A percentile compares a stretch with the other conserved stretches of the same genome.
phyloP scores from a whole-genome alignment of 2,113 vertebrate genomes.

The Argyrosomus japonicus region DNA sequence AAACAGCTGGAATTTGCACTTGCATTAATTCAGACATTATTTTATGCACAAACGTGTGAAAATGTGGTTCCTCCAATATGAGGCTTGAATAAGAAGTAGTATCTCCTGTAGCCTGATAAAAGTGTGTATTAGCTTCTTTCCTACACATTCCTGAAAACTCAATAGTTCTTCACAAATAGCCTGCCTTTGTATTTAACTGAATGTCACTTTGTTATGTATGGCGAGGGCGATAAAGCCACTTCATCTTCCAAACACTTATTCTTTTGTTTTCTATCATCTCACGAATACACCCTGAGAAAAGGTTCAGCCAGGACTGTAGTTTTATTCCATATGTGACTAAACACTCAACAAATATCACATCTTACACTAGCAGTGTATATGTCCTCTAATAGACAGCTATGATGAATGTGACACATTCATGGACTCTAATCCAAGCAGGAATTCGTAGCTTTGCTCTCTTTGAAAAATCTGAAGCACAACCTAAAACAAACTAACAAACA shows the following conservation, averaged over 20 bases:
- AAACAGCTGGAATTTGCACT: slow-evolving; percentile 94
- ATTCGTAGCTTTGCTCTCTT: slow-evolving; percentile 28
- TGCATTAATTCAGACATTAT: slow-evolving; percentile 91
- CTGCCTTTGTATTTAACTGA: slow-evolving; percentile 40
- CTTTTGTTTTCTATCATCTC: slow-evolving; percentile 5
- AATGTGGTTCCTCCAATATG: slow-evolving; percentile 86
- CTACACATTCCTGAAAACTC: slow-evolving; percentile 66
- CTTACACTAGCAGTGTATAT: not conserved
- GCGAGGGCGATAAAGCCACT: slow-evolving; percentile 30
- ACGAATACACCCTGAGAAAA: not conserved
- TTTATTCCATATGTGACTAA: not conserved
- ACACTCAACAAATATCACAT: not conserved
- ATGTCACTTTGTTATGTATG: slow-evolving; percentile 40
- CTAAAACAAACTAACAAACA: not conserved
- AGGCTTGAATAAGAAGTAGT: slow-evolving; percentile 68
- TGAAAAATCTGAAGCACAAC: slow-evolving; percentile 17
- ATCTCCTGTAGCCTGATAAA: slow-evolving; percentile 80
- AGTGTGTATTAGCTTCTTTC: slow-evolving; percentile 80
- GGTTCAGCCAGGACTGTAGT: not conserved
- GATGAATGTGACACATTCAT: slow-evolving; percentile 34
- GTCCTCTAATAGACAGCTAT: not conserved
- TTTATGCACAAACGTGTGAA: slow-evolving; percentile 87
- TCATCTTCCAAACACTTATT: slow-evolving; percentile 36
- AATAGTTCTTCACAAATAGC: slow-evolving; percentile 7
- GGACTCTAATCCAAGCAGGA: slow-evolving; percentile 47